Percentiles rank a stretch among this genome's conserved stretches.
These are phyloP conservation scores for Heterotis niloticus DNA, from an alignment of 2,113 vertebrate species.

Conservation along the genomic window DNA sequence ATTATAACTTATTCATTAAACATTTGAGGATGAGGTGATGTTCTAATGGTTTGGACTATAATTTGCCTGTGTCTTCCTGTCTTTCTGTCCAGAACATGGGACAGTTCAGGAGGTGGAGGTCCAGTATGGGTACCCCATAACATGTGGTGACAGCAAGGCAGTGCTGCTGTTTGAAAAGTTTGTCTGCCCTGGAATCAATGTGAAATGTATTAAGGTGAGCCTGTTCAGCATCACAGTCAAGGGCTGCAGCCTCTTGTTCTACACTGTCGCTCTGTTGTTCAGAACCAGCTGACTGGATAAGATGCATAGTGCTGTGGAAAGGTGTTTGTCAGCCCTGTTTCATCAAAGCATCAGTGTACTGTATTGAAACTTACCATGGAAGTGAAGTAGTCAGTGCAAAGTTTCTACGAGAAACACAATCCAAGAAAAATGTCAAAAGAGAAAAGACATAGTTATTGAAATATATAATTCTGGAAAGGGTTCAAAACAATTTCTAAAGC, in stretches of 20 bases:
- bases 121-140: slow-evolving; percentile 89
- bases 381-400: too few relatives aligned
- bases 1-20: not conserved
- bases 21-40: not conserved
- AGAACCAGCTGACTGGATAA: too few relatives aligned
- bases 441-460: too few relatives aligned
- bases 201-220: slow-evolving; percentile 86
- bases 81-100: slow-evolving; percentile 63
- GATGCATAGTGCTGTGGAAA: too few relatives aligned
- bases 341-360: too few relatives aligned
- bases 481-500: too few relatives aligned
- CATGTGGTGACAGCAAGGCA: slow-evolving; percentile 87
- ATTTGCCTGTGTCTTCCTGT: not conserved
- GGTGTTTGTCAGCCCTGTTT: too few relatives aligned
- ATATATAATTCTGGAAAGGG: too few relatives aligned
- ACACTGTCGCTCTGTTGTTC: not conserved
- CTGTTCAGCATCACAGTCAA: not conserved
- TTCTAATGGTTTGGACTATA: not conserved
- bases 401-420: too few relatives aligned
- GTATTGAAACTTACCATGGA: too few relatives aligned
- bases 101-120: slow-evolving; percentile 73
- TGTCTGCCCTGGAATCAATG: slow-evolving; percentile 90
- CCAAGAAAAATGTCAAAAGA: too few relatives aligned
- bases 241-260: not conserved
- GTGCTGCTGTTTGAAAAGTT: slow-evolving; percentile 93